Conservation (phyloP, 2,888 invertebrate species). For the Alloscopus bannaensis region DNA sequence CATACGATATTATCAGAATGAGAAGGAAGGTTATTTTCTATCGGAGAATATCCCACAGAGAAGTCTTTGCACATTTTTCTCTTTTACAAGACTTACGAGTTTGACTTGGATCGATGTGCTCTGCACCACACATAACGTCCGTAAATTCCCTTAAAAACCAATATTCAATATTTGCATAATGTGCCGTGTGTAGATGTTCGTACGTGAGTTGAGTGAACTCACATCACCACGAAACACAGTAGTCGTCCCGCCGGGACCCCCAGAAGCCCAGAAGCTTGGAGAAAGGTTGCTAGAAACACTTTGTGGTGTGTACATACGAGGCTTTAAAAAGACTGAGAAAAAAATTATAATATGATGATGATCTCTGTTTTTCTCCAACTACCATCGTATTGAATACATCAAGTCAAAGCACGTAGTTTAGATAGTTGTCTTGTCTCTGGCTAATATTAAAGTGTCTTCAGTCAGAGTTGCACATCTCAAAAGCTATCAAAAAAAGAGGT, state of each 20-base stretch:
- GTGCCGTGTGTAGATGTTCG: slow-evolving; percentile 5
- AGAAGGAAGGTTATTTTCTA: no score
- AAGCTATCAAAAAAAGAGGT: no score
- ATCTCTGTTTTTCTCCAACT: neutral
- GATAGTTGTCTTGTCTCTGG: no score
- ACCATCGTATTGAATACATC: neutral
- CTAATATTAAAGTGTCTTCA: no score
- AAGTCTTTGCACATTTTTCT: no score
- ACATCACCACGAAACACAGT: neutral
- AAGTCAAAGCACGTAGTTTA: neutral
- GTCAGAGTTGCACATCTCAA: no score
- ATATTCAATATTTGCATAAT: slow-evolving; percentile 33
- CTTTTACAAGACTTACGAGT: no score
- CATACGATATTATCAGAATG: no score
- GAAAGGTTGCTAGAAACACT: neutral
- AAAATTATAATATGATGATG: neutral
- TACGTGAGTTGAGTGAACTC: slow-evolving; percentile 2
- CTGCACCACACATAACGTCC: neutral
- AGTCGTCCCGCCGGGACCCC: neutral
- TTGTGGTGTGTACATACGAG: neutral
- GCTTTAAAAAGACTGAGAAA: neutral
- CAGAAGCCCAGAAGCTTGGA: neutral
- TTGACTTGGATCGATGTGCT: neutral
- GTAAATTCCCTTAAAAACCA: slow-evolving; percentile 27
- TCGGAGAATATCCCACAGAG: no score